These are phyloP conservation scores for Cylloceria caligata DNA, from an alignment of 2,888 invertebrate species.

Conservation along the genomic window DNA sequence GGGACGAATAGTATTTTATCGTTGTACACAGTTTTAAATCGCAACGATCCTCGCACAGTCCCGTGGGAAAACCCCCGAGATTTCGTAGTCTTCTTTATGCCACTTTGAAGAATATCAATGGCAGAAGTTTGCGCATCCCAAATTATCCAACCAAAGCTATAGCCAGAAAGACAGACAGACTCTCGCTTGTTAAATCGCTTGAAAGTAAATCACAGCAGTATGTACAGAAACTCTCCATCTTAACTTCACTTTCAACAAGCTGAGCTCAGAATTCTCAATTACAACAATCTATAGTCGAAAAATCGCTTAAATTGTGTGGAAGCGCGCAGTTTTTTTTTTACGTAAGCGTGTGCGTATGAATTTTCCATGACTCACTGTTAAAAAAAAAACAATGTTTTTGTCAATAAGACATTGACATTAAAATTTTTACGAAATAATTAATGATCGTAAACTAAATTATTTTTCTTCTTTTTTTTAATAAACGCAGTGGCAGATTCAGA, in stretches of 20 bases:
- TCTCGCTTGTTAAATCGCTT: constrained; percentile 1
- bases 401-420: too few relatives aligned
- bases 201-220: not conserved
- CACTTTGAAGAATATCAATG: not conserved
- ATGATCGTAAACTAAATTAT: too few relatives aligned
- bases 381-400: not conserved
- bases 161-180: not conserved
- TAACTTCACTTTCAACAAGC: not conserved
- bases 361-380: not conserved
- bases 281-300: not conserved
- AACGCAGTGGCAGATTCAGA: not conserved
- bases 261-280: not conserved
- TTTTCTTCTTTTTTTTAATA: not conserved
- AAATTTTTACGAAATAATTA: too few relatives aligned
- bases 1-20: too few relatives aligned
- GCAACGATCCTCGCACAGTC: too few relatives aligned
- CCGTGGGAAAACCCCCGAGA: too few relatives aligned
- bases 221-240: not conserved
- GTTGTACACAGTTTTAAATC: too few relatives aligned
- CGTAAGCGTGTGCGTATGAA: too few relatives aligned
- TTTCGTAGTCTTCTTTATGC: not conserved
- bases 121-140: not conserved
- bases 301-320: not conserved
- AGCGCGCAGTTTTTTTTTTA: not conserved
- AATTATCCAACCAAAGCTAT: not conserved